Percentiles rank a stretch among this genome's conserved stretches.
These are phyloP conservation scores for Chydorus sphaericus DNA, from an alignment of 2,888 invertebrate genomes.

Conservation along the genomic window DNA sequence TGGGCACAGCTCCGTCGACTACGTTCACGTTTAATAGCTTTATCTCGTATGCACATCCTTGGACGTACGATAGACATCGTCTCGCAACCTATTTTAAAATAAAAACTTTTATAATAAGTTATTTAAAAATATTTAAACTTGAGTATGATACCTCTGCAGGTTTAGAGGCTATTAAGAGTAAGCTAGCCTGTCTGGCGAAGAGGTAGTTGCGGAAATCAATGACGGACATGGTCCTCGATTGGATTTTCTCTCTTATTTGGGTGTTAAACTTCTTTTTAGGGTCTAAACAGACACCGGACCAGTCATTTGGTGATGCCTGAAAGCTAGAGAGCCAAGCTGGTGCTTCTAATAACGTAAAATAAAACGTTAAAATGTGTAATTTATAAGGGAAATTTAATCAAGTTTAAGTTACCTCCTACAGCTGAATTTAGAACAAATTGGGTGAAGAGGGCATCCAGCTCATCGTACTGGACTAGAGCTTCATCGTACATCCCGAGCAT, in stretches of 20 bases:
- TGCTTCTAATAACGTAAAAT: conserved; percentile 39
- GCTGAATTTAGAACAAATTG: conserved; percentile 92
- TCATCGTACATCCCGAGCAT: conserved; percentile 87
- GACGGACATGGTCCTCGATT: conserved; percentile 34
- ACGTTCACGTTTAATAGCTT: conserved; percentile 60
- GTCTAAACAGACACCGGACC: conserved; percentile 59
- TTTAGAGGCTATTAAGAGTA: conserved; percentile 32
- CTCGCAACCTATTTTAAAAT: conserved; percentile 52
- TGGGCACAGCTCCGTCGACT: conserved; percentile 69
- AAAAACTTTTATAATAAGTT: not conserved
- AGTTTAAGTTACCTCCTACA: conserved; percentile 41
- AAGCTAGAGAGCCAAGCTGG: conserved; percentile 74
- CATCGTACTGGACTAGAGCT: conserved; percentile 91
- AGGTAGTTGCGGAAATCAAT: conserved; percentile 86
- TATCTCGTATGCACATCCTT: conserved; percentile 74
- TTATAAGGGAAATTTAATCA: not conserved
- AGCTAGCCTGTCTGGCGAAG: conserved; percentile 79
- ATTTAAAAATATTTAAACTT: not conserved
- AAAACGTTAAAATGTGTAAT: not conserved
- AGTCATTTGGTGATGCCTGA: conserved; percentile 58
- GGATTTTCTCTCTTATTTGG: conserved; percentile 21
- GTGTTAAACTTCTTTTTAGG: not conserved
- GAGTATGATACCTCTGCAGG: conserved; percentile 6
- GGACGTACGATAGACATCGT: conserved; percentile 74
- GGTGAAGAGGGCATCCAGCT: conserved; percentile 88